phyloP scores from a whole-genome alignment of 2,113 vertebrate species.

The Heptranchias perlo region DNA sequence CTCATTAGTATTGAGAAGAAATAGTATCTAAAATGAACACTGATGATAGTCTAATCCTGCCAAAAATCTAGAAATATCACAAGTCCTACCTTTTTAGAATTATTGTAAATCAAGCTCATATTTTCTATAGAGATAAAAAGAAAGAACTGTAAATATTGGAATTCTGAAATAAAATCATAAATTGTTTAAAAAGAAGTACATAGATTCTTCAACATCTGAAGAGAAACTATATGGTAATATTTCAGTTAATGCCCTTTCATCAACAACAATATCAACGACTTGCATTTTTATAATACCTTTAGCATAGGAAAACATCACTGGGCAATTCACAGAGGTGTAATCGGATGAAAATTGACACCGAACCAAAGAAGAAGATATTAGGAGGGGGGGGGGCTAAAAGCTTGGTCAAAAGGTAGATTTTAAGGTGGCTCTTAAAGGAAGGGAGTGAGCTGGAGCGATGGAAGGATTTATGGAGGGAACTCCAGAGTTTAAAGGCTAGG shows the following conservation, averaged over 20 bases:
- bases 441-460: not conserved
- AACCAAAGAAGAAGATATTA: not conserved
- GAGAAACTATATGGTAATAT: not conserved
- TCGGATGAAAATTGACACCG: not conserved
- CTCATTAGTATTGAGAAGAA: not conserved
- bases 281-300: not conserved
- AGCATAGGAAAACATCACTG: not conserved
- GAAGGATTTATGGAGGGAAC: not conserved
- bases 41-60: not conserved
- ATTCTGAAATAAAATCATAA: not conserved
- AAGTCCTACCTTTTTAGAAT: not conserved
- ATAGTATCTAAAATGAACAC: not conserved
- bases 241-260: not conserved
- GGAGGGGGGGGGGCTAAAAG: not conserved
- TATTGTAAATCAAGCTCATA: not conserved
- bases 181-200: not conserved
- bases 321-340: not conserved
- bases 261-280: not conserved
- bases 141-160: not conserved
- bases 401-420: not conserved
- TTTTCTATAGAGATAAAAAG: not conserved
- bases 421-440: not conserved
- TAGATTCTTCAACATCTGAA: not conserved
- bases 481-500: not conserved
- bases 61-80: not conserved